Percentiles rank a stretch among this genome's conserved stretches.
Evolutionary conservation across 2,113 vertebrate genomes (phyloP).

Genomic region (Brachypteracias leptosomus): DNA sequence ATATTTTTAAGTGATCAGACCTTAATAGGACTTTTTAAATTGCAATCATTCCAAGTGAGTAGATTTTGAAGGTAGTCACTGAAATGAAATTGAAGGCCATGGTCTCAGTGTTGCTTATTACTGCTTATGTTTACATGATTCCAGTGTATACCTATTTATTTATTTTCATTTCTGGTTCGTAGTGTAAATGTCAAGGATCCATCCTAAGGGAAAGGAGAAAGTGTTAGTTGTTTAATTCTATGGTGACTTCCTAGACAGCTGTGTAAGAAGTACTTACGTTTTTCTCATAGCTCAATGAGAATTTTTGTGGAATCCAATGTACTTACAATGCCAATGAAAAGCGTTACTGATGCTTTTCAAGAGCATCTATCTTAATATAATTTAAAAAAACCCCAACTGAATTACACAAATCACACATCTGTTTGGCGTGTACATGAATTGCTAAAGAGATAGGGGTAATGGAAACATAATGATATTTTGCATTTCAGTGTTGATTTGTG

Average conservation of each 20-base stretch:
- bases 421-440: background rate
- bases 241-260: background rate
- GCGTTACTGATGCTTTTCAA: background rate
- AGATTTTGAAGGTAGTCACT: background rate
- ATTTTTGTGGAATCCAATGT: background rate
- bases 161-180: background rate
- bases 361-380: background rate
- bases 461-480: background rate
- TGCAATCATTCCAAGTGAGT: background rate
- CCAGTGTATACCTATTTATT: background rate
- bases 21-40: background rate
- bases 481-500: background rate
- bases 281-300: background rate
- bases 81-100: background rate
- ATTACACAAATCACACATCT: background rate
- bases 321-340: background rate
- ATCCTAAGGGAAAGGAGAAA: background rate
- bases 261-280: background rate
- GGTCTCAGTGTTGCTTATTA: background rate
- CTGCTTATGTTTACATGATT: background rate
- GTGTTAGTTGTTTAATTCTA: background rate
- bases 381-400: background rate
- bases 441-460: background rate
- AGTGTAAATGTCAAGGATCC: background rate
- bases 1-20: background rate